A percentile compares a stretch with the other conserved stretches of the same genome.
Evolutionary conservation across 2,888 invertebrate species (phyloP).

Genomic region (Ecdyonurus torrentis): DNA sequence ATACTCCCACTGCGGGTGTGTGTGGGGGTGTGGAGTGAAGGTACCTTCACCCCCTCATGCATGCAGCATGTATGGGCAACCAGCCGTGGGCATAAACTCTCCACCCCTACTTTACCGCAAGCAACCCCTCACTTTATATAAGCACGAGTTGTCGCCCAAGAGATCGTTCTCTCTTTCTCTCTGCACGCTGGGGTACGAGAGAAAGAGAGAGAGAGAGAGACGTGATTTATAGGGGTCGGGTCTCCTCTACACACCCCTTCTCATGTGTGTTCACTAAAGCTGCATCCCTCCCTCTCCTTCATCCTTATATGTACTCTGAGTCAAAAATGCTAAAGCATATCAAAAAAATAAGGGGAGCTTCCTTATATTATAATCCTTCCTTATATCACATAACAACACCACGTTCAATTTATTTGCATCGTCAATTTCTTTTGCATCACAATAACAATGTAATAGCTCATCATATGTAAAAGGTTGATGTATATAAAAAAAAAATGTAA

Average conservation of each 20-base stretch:
- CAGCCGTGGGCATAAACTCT: background rate
- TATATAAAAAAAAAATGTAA: no score
- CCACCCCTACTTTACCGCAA: background rate
- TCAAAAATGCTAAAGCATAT: background rate
- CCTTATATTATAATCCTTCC: background rate
- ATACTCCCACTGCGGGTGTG: background rate
- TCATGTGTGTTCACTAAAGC: slow-evolving; percentile 24
- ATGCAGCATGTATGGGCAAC: background rate
- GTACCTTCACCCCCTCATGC: background rate
- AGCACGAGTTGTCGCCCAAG: background rate
- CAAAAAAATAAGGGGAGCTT: background rate
- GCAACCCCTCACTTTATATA: background rate
- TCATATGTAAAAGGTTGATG: no score
- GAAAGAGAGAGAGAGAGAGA: background rate
- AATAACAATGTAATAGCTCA: no score
- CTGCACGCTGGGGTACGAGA: background rate
- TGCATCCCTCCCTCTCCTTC: background rate
- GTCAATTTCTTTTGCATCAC: background rate
- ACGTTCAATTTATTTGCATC: background rate
- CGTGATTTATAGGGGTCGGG: background rate
- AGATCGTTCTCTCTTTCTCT: background rate
- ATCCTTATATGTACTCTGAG: background rate
- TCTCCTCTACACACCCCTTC: slow-evolving; percentile 19
- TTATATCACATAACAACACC: background rate
- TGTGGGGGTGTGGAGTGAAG: background rate